Percentiles rank a stretch among this genome's conserved stretches.
Conservation (phyloP, 2,797 vertebrate species). For the Sarcophilus harrisii region DNA sequence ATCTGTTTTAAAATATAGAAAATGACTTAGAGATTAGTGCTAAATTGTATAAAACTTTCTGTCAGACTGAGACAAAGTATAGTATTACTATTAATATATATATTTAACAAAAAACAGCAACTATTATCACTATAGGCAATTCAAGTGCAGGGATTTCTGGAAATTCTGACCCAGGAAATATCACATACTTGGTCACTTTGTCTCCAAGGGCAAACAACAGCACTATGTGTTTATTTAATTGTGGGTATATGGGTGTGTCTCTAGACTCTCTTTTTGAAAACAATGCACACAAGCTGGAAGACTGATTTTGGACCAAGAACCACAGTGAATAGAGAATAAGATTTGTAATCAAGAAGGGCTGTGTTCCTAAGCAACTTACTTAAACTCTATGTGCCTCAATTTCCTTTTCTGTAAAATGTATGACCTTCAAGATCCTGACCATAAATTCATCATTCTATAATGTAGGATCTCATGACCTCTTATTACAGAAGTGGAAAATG, state of each 20-base stretch:
- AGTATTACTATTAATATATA: background rate
- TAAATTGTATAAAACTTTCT: background rate
- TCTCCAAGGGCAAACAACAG: background rate
- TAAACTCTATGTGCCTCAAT: background rate
- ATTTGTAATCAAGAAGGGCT: background rate
- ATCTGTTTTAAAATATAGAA: background rate
- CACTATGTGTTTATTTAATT: background rate
- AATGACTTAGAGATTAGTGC: background rate
- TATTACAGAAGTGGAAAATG: background rate
- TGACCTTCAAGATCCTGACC: background rate
- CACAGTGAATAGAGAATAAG: background rate
- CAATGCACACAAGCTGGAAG: background rate
- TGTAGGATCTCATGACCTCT: background rate
- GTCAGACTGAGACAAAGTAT: background rate
- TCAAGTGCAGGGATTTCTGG: background rate
- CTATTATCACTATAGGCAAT: background rate
- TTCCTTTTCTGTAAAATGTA: background rate
- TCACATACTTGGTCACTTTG: background rate
- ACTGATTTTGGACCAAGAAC: background rate
- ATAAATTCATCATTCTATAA: background rate
- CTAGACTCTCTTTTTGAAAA: background rate
- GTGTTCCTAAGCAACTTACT: background rate
- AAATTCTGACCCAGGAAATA: constrained; percentile 1
- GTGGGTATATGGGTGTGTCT: background rate
- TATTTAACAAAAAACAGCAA: background rate